Evolutionary conservation across 2,888 invertebrate genomes (phyloP), one percentile per base, ranked within the genome.

Genomic region (Lissocephala sabroskyi): DNA sequence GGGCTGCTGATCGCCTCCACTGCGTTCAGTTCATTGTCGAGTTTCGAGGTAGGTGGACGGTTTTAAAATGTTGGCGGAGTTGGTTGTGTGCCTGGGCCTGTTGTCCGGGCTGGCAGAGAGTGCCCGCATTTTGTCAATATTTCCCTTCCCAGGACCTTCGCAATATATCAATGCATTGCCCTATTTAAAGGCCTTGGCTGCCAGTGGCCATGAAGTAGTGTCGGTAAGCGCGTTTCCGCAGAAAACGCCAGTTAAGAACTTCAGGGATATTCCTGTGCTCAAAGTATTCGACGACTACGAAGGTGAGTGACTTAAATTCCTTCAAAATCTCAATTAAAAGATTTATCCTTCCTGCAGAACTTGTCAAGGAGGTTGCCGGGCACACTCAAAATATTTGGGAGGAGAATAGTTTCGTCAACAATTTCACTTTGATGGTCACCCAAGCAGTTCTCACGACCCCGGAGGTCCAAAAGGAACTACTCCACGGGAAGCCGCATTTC

Each of bases 141-240:
- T 80, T 49, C 76, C 79, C 0, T 79, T 50, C 52, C 65, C 79
- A 2, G 80, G 79, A 2, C 79, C 79, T 3, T 80, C 80, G 11
- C 81, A 80, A 19, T 84, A 83, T 46, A 79, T 82, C 2, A 66
- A 82, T 39, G 82, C 65, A 1, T 32, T 68, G 33, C 59, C 82
- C 0, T 59, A 82, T 37, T 56, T 84, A 29, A 79, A 79, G 30
- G 76, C 57, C 1, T 61, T 86, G 2, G 82, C 82, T 0, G 57
- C 65, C 1, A 64, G 78, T 1, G 85, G 85, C 1, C 85, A 86
- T 51, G 65, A 85, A n/a, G 66, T 85, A 0, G 83, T 81, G 2
- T 77, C 82, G 0, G 65, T 83, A 1, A 78, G 76, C 18, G 78
- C 79, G 1, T 81, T 79, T 63, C 82, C 82, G 0, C 73, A 75